phyloP scores from a whole-genome alignment of 2,888 invertebrate species.

The Theretra japonica region DNA sequence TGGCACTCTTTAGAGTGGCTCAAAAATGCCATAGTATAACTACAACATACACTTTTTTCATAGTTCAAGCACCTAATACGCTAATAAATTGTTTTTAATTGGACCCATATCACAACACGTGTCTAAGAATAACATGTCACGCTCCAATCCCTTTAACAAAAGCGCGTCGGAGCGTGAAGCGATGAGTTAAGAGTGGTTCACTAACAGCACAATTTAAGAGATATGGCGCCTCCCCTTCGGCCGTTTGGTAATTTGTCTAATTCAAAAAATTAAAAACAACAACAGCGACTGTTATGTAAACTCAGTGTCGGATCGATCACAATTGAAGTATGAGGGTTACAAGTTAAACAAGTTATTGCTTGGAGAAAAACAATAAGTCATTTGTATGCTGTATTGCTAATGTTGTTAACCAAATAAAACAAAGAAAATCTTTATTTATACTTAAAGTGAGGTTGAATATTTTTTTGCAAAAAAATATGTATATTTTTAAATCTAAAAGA shows the following conservation, averaged over 20 bases:
- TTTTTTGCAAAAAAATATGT: no score
- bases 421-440: no score
- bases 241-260: constrained; percentile 58
- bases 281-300: constrained; percentile 42
- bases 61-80: not conserved
- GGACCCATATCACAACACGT: not conserved
- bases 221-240: constrained; percentile 46
- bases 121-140: not conserved
- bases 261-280: constrained; percentile 60
- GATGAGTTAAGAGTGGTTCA: constrained; percentile 40
- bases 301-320: constrained; percentile 2
- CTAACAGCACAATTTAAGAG: constrained; percentile 50
- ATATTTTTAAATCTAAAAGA: no score
- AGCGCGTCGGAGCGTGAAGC: constrained; percentile 31
- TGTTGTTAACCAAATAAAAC: no score
- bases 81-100: not conserved
- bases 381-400: no score
- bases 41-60: no score
- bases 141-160: constrained; percentile 27
- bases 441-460: no score
- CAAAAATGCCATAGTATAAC: no score
- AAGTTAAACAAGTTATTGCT: not conserved
- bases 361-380: not conserved
- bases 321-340: not conserved
- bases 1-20: no score